These are phyloP conservation scores for Thymelicus sylvestris DNA, from an alignment of 2,888 invertebrate species.

Conservation along the genomic window DNA sequence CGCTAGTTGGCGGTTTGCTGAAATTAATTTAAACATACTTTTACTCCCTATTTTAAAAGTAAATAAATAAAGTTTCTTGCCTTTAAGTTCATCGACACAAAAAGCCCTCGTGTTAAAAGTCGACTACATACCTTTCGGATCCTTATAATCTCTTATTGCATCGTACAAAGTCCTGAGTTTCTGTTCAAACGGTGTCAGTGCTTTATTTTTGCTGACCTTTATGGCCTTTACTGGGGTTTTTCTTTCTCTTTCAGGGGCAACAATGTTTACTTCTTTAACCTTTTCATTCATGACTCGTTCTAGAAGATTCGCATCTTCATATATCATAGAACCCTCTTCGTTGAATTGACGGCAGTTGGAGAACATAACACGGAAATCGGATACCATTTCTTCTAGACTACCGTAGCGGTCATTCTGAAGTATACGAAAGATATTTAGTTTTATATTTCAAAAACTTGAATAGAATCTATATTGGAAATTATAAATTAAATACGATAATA, in stretches of 20 bases:
- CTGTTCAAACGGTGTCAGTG: conserved; percentile 86
- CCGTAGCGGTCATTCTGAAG: conserved; percentile 90
- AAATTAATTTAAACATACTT: conserved; percentile 45
- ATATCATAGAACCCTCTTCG: conserved; percentile 97
- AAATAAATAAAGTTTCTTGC: too few relatives aligned
- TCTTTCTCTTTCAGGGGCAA: conserved; percentile 66
- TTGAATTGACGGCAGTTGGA: conserved; percentile 98
- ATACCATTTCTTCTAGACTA: conserved; percentile 92
- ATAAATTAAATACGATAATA: too few relatives aligned
- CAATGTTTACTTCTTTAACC: conserved; percentile 89
- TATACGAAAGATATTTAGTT: not conserved
- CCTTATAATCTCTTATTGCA: conserved; percentile 93
- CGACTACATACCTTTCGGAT: conserved; percentile 70
- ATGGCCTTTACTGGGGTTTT: conserved; percentile 82
- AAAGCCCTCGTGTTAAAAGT: too few relatives aligned
- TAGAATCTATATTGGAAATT: too few relatives aligned
- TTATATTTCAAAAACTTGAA: not conserved
- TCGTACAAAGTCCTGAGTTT: conserved; percentile 95
- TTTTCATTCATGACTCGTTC: conserved; percentile 94
- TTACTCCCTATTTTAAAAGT: too few relatives aligned
- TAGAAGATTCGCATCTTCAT: conserved; percentile 95
- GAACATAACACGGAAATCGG: conserved; percentile 97
- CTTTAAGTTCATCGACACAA: too few relatives aligned
- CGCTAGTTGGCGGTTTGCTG: conserved; percentile 95
- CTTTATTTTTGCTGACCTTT: conserved; percentile 70